Conservation (phyloP, 2,113 vertebrate species). For the Centropus unirufus region DNA sequence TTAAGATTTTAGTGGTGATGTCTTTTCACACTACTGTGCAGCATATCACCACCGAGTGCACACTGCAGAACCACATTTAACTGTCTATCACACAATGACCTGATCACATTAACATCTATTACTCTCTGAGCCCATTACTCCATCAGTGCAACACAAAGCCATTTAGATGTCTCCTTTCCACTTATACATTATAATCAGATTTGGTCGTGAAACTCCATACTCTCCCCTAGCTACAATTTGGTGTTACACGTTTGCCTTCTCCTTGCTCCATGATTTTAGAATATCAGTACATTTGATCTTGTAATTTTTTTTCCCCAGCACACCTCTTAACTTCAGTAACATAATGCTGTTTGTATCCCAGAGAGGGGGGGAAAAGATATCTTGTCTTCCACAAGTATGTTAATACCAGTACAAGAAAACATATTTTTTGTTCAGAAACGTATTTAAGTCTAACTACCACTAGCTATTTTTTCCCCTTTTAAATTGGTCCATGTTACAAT, state of each 20-base stretch:
- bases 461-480: not conserved
- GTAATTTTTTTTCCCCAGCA: not conserved
- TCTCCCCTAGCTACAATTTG: not conserved
- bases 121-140: not conserved
- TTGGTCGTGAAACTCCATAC: not conserved
- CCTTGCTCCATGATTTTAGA: not conserved
- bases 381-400: accelerated
- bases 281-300: not conserved
- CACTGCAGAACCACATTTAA: not conserved
- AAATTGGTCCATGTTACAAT: not conserved
- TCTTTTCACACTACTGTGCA: not conserved
- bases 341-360: not conserved
- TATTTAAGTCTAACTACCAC: not conserved
- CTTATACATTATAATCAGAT: not conserved
- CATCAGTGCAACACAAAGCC: not conserved
- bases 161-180: not conserved
- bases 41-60: not conserved
- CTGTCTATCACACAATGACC: not conserved
- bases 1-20: not conserved
- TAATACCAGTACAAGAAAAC: not conserved
- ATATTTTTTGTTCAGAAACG: not conserved
- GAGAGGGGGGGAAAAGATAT: not conserved
- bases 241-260: not conserved
- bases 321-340: not conserved
- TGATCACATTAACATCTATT: not conserved